A percentile compares a stretch with the other conserved stretches of the same genome.
Evolutionary conservation across 2,888 invertebrate species (phyloP).

Genomic region (Aleiodes leptofemur): DNA sequence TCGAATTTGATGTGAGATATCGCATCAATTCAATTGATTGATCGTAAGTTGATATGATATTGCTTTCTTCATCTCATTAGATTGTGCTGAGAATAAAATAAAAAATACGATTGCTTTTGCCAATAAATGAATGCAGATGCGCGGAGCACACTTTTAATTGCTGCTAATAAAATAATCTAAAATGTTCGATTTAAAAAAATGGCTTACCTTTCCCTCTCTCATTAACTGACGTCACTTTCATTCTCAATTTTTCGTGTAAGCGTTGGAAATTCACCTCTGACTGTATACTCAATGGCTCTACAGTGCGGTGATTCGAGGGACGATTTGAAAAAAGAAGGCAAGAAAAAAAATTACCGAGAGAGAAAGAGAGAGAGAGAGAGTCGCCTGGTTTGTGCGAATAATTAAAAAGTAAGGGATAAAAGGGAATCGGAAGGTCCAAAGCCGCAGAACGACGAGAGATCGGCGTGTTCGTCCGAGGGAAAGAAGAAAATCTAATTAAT

Average conservation of each 20-base stretch:
- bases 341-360: not conserved
- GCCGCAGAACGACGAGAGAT: slow-evolving; percentile 48
- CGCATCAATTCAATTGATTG: no score
- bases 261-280: slow-evolving; percentile 20
- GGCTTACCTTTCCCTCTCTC: slow-evolving; percentile 29
- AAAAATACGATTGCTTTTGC: no score
- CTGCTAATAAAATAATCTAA: not conserved
- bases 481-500: slow-evolving; percentile 57
- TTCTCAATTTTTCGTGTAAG: slow-evolving; percentile 31
- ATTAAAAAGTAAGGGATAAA: slow-evolving; percentile 64
- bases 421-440: slow-evolving; percentile 59
- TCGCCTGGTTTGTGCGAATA: slow-evolving; percentile 58
- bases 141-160: no score
- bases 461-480: slow-evolving; percentile 46
- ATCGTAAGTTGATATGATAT: no score
- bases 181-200: slow-evolving; percentile 3
- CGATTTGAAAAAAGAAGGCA: slow-evolving; percentile 10
- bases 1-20: no score
- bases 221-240: slow-evolving; percentile 39
- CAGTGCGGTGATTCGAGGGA: slow-evolving; percentile 16
- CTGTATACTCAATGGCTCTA: slow-evolving; percentile 26
- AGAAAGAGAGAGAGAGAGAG: slow-evolving; percentile 37
- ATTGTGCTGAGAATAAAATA: no score
- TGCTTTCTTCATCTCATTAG: no score
- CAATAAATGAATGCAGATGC: no score